A percentile compares a stretch with the other conserved stretches of the same genome.
Evolutionary conservation across 1,140 invertebrate species (phyloP).

Genomic region (Danaus melanippus): DNA sequence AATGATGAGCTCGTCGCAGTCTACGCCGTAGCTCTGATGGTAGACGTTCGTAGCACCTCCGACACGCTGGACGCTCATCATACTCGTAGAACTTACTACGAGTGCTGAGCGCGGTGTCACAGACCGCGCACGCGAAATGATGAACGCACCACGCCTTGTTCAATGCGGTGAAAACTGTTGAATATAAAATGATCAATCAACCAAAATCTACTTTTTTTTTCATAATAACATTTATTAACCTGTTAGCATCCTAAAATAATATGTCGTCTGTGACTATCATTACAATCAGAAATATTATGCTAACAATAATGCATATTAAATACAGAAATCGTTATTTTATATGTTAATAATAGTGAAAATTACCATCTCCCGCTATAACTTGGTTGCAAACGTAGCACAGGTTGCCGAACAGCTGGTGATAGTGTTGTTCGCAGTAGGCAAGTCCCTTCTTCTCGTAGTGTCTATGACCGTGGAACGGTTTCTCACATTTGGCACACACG

Average conservation of each 20-base stretch:
- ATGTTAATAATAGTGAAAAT: no score
- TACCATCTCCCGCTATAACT: slow-evolving; percentile 97
- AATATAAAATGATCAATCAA: slow-evolving; percentile 2
- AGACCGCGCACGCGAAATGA: slow-evolving; percentile 98
- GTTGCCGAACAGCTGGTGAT: slow-evolving; percentile 99
- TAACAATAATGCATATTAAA: slow-evolving; percentile 1
- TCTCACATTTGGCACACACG: slow-evolving; percentile 99
- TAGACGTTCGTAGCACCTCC: slow-evolving; percentile 98
- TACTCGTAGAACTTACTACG: slow-evolving; percentile 99
- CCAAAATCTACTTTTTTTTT: no score
- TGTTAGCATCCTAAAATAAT: no score
- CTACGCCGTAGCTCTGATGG: slow-evolving; percentile 94
- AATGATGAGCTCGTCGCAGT: slow-evolving; percentile 83
- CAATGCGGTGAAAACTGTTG: slow-evolving; percentile 96
- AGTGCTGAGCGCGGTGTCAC: slow-evolving; percentile 97
- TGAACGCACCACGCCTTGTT: slow-evolving; percentile 99
- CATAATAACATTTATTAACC: no score
- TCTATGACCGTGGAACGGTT: slow-evolving; percentile 98
- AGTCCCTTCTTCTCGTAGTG: slow-evolving; percentile 99
- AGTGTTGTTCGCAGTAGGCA: slow-evolving; percentile 99
- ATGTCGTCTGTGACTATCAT: no score
- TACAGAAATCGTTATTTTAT: slow-evolving; percentile 32
- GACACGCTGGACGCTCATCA: slow-evolving; percentile 98
- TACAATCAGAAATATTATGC: no score
- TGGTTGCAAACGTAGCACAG: slow-evolving; percentile 99